Evolutionary conservation across 2,888 invertebrate species (phyloP).

Genomic region (Caenorhabditis sinica): DNA sequence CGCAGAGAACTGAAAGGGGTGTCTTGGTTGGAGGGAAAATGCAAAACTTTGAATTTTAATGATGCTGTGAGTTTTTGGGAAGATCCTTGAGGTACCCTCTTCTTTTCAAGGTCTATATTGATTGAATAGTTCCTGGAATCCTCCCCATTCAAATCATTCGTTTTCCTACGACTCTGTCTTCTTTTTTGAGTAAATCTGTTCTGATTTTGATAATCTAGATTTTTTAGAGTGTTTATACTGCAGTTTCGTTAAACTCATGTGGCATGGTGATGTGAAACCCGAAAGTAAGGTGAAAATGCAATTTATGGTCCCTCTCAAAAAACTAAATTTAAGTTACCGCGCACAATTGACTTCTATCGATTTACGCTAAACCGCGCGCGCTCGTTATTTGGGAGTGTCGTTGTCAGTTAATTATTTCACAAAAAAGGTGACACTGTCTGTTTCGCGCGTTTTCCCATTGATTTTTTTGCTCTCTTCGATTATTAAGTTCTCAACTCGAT

Average conservation of each 20-base stretch:
- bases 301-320: not conserved
- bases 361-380: constrained; percentile 14
- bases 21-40: not conserved
- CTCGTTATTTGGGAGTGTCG: not conserved
- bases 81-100: not conserved
- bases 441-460: constrained; percentile 1
- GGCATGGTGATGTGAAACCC: too few relatives aligned
- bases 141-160: not conserved
- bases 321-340: constrained; percentile 1
- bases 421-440: not conserved
- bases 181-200: not conserved
- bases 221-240: not conserved
- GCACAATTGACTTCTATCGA: not conserved
- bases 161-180: not conserved
- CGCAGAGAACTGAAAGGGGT: not conserved
- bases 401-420: not conserved
- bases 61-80: too few relatives aligned
- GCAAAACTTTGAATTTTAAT: not conserved
- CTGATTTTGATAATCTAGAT: not conserved
- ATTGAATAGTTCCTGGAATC: too few relatives aligned
- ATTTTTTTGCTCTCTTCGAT: not conserved
- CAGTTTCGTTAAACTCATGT: too few relatives aligned
- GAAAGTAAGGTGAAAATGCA: not conserved
- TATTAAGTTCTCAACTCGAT: not conserved
- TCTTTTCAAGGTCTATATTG: not conserved